Conservation (phyloP, 2,888 invertebrate species). For the Pyrocoelia pectoralis region DNA sequence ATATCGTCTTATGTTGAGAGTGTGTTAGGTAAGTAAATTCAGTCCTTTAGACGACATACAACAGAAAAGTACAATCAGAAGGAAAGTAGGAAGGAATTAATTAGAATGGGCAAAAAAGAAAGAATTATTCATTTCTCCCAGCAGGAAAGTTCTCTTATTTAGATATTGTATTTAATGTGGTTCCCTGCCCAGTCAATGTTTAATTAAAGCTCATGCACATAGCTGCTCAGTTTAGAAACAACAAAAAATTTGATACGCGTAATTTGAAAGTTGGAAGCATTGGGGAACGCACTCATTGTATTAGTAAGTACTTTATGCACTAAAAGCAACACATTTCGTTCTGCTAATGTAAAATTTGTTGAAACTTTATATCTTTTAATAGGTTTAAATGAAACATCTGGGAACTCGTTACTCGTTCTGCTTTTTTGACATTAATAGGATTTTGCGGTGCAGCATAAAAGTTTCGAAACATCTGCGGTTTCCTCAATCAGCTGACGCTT, state of each 20-base stretch:
- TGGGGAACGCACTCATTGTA: not conserved
- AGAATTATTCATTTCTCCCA: too few species aligned
- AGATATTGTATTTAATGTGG: too few species aligned
- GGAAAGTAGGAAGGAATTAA: too few species aligned
- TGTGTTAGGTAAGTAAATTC: too few species aligned
- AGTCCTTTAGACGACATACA: too few species aligned
- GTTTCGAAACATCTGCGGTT: conserved; percentile 28
- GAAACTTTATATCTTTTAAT: conserved; percentile 15
- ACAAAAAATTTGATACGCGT: not conserved
- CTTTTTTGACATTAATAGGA: conserved; percentile 21
- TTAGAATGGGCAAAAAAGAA: too few species aligned
- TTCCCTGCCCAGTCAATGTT: too few species aligned
- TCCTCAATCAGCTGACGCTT: conserved; percentile 22
- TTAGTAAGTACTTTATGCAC: not conserved
- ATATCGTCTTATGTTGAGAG: too few species aligned
- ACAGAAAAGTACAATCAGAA: too few species aligned
- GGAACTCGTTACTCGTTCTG: conserved; percentile 15
- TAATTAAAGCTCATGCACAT: too few species aligned
- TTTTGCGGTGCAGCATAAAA: conserved; percentile 29
- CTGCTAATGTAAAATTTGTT: conserved; percentile 13
- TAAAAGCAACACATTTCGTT: conserved; percentile 1
- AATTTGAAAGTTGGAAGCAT: not conserved
- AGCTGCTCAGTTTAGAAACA: too few species aligned
- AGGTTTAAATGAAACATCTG: conserved; percentile 19
- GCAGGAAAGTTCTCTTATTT: too few species aligned